Conservation (phyloP, 2,888 invertebrate species). For the Pseudanteris insignis region DNA sequence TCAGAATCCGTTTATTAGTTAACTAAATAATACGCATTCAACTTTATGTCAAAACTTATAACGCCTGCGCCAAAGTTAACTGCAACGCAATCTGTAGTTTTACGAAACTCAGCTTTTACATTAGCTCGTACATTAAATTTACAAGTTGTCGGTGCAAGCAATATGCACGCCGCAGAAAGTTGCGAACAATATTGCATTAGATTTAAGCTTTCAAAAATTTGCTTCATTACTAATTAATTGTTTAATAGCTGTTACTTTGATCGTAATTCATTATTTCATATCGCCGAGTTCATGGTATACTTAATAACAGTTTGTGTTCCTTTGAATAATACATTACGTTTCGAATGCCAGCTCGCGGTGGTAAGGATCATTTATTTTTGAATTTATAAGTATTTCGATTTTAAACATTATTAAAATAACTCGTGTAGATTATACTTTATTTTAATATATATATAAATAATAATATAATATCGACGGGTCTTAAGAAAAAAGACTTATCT, state of each 20-base stretch:
- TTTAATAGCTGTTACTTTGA: slow-evolving; percentile 14
- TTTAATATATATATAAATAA: too few species aligned
- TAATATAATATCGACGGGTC: too few species aligned
- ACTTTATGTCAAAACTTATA: slow-evolving; percentile 25
- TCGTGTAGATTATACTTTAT: too few species aligned
- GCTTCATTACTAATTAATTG: slow-evolving; percentile 13
- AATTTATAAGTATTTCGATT: too few species aligned
- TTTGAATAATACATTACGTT: too few species aligned
- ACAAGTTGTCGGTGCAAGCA: slow-evolving; percentile 18
- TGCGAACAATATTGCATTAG: slow-evolving; percentile 13
- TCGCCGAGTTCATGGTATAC: background rate
- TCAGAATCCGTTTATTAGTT: slow-evolving; percentile 5
- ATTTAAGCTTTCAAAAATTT: slow-evolving; percentile 7
- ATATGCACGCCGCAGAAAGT: slow-evolving; percentile 24
- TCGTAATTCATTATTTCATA: background rate
- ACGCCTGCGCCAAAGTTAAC: slow-evolving; percentile 22
- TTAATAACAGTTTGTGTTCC: too few species aligned
- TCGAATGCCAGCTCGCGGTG: too few species aligned
- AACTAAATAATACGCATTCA: slow-evolving; percentile 14
- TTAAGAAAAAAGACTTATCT: too few species aligned
- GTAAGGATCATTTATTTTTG: too few species aligned
- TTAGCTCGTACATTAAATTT: slow-evolving; percentile 22
- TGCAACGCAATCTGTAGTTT: slow-evolving; percentile 26
- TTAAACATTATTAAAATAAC: too few species aligned
- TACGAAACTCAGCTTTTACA: slow-evolving; percentile 25